A percentile compares a stretch with the other conserved stretches of the same genome.
These are phyloP conservation scores for Spilogale gracilis DNA, from an alignment of 2,113 vertebrate genomes.

Conservation along the genomic window DNA sequence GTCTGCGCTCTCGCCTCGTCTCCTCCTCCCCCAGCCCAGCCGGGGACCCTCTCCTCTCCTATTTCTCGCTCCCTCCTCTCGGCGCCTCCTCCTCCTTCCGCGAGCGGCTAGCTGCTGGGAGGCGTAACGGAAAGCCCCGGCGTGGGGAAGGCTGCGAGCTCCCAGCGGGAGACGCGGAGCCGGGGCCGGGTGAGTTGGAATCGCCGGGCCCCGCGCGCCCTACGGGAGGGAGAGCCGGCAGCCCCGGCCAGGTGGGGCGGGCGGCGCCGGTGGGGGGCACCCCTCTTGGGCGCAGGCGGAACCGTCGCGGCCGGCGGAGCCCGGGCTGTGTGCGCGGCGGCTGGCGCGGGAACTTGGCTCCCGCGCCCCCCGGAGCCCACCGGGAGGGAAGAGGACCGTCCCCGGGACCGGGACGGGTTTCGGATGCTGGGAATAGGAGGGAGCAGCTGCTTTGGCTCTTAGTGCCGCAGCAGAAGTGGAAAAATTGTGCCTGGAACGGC, in stretches of 20 bases:
- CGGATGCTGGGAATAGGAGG: not conserved
- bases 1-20: constrained; percentile 13
- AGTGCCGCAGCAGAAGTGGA: not conserved
- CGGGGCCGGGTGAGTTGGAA: not conserved
- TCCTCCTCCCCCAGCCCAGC: not conserved
- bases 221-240: not conserved
- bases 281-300: not conserved
- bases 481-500: constrained; percentile 50
- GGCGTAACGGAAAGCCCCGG: constrained; percentile 60
- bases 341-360: not conserved
- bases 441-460: not conserved
- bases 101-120: not conserved
- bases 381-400: not conserved
- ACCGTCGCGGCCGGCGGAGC: not conserved
- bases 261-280: not conserved
- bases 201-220: not conserved
- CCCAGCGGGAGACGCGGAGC: not conserved
- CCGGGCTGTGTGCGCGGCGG: not conserved
- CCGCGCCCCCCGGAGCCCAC: not conserved
- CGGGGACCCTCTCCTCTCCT: constrained; percentile 48
- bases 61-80: not conserved
- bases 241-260: not conserved
- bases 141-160: not conserved
- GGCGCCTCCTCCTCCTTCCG: not conserved
- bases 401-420: not conserved